These are phyloP conservation scores for Anser brachyrhynchus DNA, from an alignment of 2,113 vertebrate species.

Conservation along the genomic window DNA sequence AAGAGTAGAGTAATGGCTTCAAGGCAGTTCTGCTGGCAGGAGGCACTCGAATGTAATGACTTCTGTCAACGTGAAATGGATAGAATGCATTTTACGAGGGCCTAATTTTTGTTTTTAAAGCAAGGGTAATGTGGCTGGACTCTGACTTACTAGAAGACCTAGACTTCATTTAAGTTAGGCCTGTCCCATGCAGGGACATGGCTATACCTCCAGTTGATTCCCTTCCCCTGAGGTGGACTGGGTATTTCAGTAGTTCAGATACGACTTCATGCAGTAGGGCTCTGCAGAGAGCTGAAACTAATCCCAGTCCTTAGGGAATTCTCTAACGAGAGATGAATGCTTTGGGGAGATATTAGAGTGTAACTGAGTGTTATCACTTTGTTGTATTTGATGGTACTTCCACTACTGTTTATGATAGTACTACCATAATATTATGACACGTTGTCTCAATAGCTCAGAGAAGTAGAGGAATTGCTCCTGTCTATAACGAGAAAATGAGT, in stretches of 20 bases:
- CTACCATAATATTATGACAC: constrained; percentile 1
- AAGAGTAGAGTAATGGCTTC: not conserved
- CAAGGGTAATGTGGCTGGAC: not conserved
- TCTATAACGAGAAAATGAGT: constrained; percentile 24
- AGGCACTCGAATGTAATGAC: not conserved
- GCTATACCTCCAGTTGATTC: not conserved
- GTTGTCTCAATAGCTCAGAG: not conserved
- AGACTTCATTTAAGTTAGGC: not conserved
- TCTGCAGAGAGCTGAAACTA: not conserved
- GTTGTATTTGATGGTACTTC: not conserved
- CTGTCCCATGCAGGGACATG: rapidly evolving
- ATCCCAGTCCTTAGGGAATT: not conserved
- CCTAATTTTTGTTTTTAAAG: not conserved
- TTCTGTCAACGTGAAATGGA: not conserved
- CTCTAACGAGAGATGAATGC: not conserved
- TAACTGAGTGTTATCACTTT: not conserved
- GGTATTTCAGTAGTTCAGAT: not conserved
- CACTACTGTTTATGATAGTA: not conserved
- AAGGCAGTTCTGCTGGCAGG: not conserved
- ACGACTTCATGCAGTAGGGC: not conserved
- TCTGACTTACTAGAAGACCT: not conserved
- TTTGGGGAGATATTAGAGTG: not conserved
- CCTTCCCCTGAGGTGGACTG: not conserved
- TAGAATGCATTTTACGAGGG: not conserved
- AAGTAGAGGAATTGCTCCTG: not conserved